phyloP scores from a whole-genome alignment of 2,888 invertebrate genomes.

The Catonia carolina region DNA sequence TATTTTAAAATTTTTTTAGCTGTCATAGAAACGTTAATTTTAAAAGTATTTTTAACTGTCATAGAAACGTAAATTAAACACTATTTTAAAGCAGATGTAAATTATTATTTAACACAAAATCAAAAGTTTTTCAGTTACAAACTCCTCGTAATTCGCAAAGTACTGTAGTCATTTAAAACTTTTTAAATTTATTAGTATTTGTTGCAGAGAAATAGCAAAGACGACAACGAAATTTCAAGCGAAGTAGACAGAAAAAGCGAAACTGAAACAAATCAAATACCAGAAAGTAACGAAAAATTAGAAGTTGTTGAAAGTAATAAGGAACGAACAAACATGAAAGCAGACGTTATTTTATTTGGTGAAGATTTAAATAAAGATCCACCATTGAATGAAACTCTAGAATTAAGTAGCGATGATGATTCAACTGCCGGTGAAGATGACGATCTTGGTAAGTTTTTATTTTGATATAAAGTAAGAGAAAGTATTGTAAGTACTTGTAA shows the following conservation, averaged over 20 bases:
- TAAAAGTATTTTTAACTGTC: too few relatives aligned
- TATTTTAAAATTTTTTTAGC: too few relatives aligned
- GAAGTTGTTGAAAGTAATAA: background rate
- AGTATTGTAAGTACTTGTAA: background rate
- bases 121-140: too few relatives aligned
- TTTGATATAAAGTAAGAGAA: slow-evolving; percentile 4
- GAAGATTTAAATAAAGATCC: slow-evolving; percentile 19
- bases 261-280: background rate
- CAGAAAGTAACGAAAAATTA: background rate
- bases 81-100: too few relatives aligned
- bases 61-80: too few relatives aligned
- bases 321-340: background rate
- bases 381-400: slow-evolving; percentile 37
- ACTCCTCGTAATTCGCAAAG: too few relatives aligned
- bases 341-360: slow-evolving; percentile 21
- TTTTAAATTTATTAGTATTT: background rate
- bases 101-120: too few relatives aligned
- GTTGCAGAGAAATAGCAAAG: background rate
- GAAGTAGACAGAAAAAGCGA: background rate
- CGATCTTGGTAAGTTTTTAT: slow-evolving; percentile 45
- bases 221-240: background rate
- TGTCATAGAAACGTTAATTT: too few relatives aligned
- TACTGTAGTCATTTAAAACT: too few relatives aligned
- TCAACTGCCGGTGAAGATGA: slow-evolving; percentile 78
- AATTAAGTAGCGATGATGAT: slow-evolving; percentile 59